These are phyloP conservation scores for Papilio polytes DNA, from an alignment of 1,140 invertebrate species.

Conservation along the genomic window DNA sequence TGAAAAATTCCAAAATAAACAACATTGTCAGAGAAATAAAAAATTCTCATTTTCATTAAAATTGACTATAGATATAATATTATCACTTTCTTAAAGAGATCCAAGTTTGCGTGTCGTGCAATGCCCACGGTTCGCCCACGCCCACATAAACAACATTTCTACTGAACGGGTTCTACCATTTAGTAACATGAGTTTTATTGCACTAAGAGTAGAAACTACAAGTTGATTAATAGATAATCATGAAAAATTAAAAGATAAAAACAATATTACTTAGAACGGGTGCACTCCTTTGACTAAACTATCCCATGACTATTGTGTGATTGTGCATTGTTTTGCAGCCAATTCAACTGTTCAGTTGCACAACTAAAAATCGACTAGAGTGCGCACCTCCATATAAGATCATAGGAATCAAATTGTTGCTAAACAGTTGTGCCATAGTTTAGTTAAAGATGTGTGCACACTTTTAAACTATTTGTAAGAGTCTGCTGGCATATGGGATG, in stretches of 20 bases:
- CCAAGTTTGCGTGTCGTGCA: not conserved
- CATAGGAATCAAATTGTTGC: no score
- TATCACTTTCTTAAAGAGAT: not conserved
- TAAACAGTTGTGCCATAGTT: no score
- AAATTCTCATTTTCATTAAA: no score
- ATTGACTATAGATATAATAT: not conserved
- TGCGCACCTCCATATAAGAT: no score
- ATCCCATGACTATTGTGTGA: no score
- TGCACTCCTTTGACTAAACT: no score
- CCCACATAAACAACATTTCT: conserved; percentile 2
- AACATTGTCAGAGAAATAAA: no score
- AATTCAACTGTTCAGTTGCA: no score
- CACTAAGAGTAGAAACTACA: not conserved
- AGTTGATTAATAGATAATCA: not conserved
- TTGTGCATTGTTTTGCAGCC: no score
- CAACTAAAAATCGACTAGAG: no score
- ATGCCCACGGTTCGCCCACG: not conserved
- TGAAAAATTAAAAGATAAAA: not conserved
- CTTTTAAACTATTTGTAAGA: not conserved
- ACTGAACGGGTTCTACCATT: not conserved
- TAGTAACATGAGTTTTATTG: not conserved
- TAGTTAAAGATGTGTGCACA: no score
- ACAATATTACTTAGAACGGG: not conserved
- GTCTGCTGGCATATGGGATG: not conserved
- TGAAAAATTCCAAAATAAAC: no score